These are phyloP conservation scores for Pocillopora damicornis DNA, from an alignment of 64 coral and sea anemone species.

Conservation along the genomic window DNA sequence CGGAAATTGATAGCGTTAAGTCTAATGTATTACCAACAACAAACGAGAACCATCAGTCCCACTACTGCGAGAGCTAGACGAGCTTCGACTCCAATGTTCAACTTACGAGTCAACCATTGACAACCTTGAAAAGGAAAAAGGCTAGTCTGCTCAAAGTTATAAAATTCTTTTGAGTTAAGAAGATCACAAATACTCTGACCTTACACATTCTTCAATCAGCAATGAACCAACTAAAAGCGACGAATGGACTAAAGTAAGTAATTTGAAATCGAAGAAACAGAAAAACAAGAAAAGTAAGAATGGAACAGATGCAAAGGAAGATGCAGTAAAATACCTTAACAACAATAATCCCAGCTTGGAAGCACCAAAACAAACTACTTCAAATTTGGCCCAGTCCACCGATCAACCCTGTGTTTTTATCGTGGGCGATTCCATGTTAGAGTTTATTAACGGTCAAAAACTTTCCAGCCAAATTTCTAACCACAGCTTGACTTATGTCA, in stretches of 20 bases:
- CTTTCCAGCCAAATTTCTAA: constrained; percentile 25
- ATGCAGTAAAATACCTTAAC: background rate
- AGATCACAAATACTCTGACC: background rate
- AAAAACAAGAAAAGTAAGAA: background rate
- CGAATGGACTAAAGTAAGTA: constrained; percentile 32
- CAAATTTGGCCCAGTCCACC: constrained; percentile 11
- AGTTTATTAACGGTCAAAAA: constrained; percentile 63
- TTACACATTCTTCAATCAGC: constrained; percentile 3
- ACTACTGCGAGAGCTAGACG: constrained; percentile 42
- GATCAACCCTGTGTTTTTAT: constrained; percentile 29
- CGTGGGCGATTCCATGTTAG: constrained; percentile 53
- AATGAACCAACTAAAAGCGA: background rate
- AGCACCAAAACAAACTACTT: constrained; percentile 20
- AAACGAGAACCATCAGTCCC: background rate
- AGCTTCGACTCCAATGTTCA: constrained; percentile 49
- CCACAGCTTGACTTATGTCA: background rate
- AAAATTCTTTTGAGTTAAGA: constrained; percentile 37
- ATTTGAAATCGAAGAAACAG: background rate
- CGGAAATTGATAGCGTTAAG: constrained; percentile 32
- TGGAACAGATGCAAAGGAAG: background rate
- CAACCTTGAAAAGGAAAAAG: constrained; percentile 62
- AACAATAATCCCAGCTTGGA: background rate
- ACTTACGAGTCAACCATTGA: constrained; percentile 57
- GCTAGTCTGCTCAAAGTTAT: constrained; percentile 51
- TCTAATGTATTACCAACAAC: background rate